Conservation (phyloP, 2,888 invertebrate genomes). For the Euclidia mi region DNA sequence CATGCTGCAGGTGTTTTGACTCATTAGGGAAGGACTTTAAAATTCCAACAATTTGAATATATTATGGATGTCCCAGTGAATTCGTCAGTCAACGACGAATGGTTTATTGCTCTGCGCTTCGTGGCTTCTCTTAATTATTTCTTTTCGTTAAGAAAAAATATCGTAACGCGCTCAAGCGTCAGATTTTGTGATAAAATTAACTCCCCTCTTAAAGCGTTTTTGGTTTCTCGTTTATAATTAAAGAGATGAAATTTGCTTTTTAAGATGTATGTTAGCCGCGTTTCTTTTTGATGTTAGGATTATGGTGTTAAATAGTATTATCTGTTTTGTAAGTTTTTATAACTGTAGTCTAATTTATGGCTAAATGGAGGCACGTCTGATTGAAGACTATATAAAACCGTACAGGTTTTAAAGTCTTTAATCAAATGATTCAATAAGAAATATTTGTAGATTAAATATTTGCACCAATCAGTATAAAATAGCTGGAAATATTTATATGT, state of each 20-base stretch:
- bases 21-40: constrained; percentile 71
- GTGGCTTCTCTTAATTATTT: constrained; percentile 86
- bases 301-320: background rate
- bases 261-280: no score
- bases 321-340: no score
- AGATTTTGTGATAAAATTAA: constrained; percentile 87
- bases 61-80: constrained; percentile 67
- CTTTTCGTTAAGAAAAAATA: constrained; percentile 79
- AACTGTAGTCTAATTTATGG: no score
- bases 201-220: constrained; percentile 69
- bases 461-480: no score
- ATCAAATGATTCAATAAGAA: no score
- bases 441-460: no score
- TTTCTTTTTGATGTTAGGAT: constrained; percentile 3
- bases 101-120: constrained; percentile 84
- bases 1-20: constrained; percentile 69
- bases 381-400: no score
- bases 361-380: no score
- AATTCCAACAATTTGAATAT: constrained; percentile 58
- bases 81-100: constrained; percentile 81
- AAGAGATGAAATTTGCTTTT: constrained; percentile 25
- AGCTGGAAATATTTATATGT: no score
- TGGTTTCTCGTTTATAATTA: constrained; percentile 48
- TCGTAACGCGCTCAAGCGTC: constrained; percentile 77
- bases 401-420: no score